Percentiles rank a stretch among this genome's conserved stretches.
phyloP scores from a whole-genome alignment of 1,140 invertebrate genomes.

The Dendroctonus ponderosae region DNA sequence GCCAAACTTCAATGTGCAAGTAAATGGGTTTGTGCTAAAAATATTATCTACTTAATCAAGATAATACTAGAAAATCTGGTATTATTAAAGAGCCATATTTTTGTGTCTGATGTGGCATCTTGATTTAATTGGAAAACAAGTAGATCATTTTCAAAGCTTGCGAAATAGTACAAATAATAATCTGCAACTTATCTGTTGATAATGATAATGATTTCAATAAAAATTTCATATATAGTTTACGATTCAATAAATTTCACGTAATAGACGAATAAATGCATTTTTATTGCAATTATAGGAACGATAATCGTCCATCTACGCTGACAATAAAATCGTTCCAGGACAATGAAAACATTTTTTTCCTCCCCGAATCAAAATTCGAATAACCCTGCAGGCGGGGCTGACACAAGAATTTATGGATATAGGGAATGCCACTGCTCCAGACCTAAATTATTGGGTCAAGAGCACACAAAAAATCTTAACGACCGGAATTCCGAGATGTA shows the following conservation, averaged over 20 bases:
- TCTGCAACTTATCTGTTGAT: no score
- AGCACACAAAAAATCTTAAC: not conserved
- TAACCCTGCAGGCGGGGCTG: conserved; percentile 9
- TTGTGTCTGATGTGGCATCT: no score
- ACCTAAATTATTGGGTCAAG: conserved; percentile 15
- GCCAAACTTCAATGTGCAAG: no score
- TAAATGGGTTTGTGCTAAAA: no score
- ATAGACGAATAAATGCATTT: conserved; percentile 14
- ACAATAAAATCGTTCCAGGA: conserved; percentile 7
- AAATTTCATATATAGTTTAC: no score
- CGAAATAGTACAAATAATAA: no score
- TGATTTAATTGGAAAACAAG: no score
- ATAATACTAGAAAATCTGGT: no score
- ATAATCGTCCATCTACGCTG: conserved; percentile 3
- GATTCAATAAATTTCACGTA: not conserved
- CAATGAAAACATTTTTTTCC: conserved; percentile 15
- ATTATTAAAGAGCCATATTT: no score
- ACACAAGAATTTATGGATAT: conserved; percentile 14
- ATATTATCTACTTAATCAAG: no score
- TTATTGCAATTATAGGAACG: conserved; percentile 1
- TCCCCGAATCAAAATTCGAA: conserved; percentile 16
- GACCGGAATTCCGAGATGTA: not conserved
- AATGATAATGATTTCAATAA: no score
- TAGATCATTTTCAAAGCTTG: no score
- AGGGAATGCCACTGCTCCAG: conserved; percentile 10